A percentile compares a stretch with the other conserved stretches of the same genome.
These are phyloP conservation scores for Ichneumoninae sp. DNA, from an alignment of 2,888 invertebrate species.

Conservation along the genomic window DNA sequence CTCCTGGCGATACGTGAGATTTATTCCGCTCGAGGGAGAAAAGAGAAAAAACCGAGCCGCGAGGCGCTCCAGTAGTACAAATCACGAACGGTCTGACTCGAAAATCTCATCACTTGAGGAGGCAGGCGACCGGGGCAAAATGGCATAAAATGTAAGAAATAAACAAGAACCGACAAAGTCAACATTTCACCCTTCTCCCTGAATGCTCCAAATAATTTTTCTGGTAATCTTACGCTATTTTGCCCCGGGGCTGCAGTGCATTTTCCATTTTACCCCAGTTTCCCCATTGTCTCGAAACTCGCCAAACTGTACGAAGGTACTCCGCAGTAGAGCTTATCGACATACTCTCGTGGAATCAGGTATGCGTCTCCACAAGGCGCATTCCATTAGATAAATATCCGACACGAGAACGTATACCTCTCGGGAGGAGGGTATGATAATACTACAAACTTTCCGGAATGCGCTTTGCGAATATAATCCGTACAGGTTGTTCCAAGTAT, in stretches of 20 bases:
- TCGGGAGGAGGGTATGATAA: neutral
- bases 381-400: neutral
- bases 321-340: neutral
- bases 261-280: neutral
- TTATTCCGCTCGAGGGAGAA: slow-evolving; percentile 32
- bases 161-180: no score
- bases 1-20: slow-evolving; percentile 15
- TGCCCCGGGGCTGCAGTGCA: neutral
- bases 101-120: neutral
- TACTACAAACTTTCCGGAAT: neutral
- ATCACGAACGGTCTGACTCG: slow-evolving; percentile 64
- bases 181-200: no score
- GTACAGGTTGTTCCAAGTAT: neutral
- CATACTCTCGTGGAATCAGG: neutral
- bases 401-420: neutral
- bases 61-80: slow-evolving; percentile 60
- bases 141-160: no score
- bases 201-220: no score
- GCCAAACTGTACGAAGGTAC: neutral
- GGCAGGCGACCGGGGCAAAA: no score
- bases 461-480: neutral
- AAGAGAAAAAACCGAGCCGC: slow-evolving; percentile 3
- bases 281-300: neutral
- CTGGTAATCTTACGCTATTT: neutral
- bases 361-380: neutral